Percentiles rank a stretch among this genome's conserved stretches.
phyloP scores from a whole-genome alignment of 2,888 invertebrate genomes.

The Lepidocyrtinus sp. region DNA sequence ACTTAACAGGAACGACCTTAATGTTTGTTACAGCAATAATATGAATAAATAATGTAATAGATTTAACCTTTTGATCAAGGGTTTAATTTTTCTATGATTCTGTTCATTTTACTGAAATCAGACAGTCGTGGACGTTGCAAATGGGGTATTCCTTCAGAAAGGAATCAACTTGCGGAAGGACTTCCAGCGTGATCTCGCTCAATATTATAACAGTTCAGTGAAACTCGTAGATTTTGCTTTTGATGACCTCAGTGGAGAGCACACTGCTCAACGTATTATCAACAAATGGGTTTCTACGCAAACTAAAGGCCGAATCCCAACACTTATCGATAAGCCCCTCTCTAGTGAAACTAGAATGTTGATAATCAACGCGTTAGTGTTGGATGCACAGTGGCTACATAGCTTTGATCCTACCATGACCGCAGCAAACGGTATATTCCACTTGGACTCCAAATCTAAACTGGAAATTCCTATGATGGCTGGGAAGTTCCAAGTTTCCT shows the following conservation, averaged over 20 bases:
- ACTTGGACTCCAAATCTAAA: constrained; percentile 68
- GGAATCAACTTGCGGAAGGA: constrained; percentile 66
- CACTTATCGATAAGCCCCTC: constrained; percentile 67
- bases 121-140: constrained; percentile 68
- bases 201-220: constrained; percentile 70
- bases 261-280: constrained; percentile 65
- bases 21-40: constrained; percentile 16
- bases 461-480: constrained; percentile 72
- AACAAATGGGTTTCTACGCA: constrained; percentile 70
- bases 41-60: constrained; percentile 5
- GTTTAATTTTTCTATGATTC: constrained; percentile 15
- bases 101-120: too few species aligned
- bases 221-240: constrained; percentile 70
- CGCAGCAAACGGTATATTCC: constrained; percentile 70
- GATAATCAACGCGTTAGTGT: constrained; percentile 70
- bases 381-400: constrained; percentile 70
- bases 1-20: constrained; percentile 34
- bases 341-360: constrained; percentile 68
- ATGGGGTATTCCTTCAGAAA: constrained; percentile 67
- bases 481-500: constrained; percentile 71
- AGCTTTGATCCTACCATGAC: constrained; percentile 71
- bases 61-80: constrained; percentile 7
- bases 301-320: constrained; percentile 69
- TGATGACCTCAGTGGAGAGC: constrained; percentile 55
- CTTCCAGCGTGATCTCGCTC: constrained; percentile 69